Evolutionary conservation across 2,797 vertebrate species (phyloP), one percentile per base, ranked within the genome.

Genomic region (Scomberomorus guttatus): DNA sequence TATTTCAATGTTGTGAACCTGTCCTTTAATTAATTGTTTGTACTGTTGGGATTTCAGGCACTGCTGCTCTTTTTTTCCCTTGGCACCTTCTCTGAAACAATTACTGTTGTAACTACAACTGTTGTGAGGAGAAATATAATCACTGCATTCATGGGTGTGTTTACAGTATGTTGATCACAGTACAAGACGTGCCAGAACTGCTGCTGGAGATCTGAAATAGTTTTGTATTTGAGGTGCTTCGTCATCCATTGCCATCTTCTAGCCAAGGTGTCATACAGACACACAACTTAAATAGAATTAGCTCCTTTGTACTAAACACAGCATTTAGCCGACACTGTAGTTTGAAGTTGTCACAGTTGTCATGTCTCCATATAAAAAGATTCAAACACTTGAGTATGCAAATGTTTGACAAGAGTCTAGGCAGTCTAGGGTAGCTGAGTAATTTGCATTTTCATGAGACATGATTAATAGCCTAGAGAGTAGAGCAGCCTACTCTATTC

Each of bases 391-490:
- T n/a, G 15, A 59, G 55, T 4, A 69, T 71, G 46, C 51, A 73
- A 71, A 81, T 79, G 22, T 67, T 14, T n/a, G 27, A 56, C 34
- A 18, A n/a, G n/a, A n/a, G 44, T 44, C 42, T 17, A 14, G 13
- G 42, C 42, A 50, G 46, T 50, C 46, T 50, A 20, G 27, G 7
- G 24, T 13, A 20, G 20, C 13, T 22, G 34, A 32, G 39, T 75
- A 14, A 46, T 77, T 72, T 72, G 46, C 69, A 65, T 81, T 74
- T 81, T 50, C 32, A 61, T 37, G 37, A 70, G 48, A 13, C n/a
- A 29, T 54, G 34, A 80, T 73, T 71, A 70, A 64, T 74, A 32
- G 0, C 8, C n/a, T 42, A 3, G 6, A 64, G 22, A 25, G 22
- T 6, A 59, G 24, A 59, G 6, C 1, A 25, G 7, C 32, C n/a